These are phyloP conservation scores for Zaprionus gabonicus DNA, from an alignment of 1,140 invertebrate species.

Conservation along the genomic window DNA sequence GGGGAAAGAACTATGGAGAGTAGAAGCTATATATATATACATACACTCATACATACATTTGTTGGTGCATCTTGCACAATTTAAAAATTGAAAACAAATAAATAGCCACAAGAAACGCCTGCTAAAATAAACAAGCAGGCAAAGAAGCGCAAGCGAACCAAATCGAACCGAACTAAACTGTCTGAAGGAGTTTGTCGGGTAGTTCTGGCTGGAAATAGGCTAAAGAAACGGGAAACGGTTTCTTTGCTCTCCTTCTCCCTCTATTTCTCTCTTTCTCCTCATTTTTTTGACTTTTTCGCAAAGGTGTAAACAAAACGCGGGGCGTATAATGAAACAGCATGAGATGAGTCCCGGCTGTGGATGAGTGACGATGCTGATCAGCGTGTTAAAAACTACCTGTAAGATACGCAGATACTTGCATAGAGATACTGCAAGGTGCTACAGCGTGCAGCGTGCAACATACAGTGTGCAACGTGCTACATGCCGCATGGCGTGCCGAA, in stretches of 20 bases:
- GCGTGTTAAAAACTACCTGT: constrained; percentile 79
- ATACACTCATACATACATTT: not conserved
- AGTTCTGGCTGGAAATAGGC: constrained; percentile 31
- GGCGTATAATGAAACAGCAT: constrained; percentile 40
- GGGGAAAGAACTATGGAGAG: not conserved
- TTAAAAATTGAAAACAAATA: constrained; percentile 74
- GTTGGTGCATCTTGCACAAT: constrained; percentile 55
- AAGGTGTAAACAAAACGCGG: constrained; percentile 71
- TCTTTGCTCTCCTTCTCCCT: constrained; percentile 41
- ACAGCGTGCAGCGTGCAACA: constrained; percentile 27
- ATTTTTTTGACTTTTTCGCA: constrained; percentile 70
- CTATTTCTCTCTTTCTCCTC: constrained; percentile 3
- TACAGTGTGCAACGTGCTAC: constrained; percentile 10
- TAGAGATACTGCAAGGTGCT: constrained; percentile 22
- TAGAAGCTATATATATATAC: not conserved
- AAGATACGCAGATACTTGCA: constrained; percentile 35
- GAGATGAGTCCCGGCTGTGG: constrained; percentile 23
- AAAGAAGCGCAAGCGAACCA: constrained; percentile 5
- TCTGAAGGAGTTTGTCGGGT: constrained; percentile 11
- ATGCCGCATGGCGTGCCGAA: constrained; percentile 48
- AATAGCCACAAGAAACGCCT: constrained; percentile 70
- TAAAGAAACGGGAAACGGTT: constrained; percentile 51
- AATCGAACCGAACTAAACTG: constrained; percentile 4
- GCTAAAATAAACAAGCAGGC: constrained; percentile 65
- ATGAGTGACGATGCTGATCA: constrained; percentile 36